Base-by-base conservation (phyloP, 2,113 vertebrate species). In the Rhynchomys soricoides region DNA sequence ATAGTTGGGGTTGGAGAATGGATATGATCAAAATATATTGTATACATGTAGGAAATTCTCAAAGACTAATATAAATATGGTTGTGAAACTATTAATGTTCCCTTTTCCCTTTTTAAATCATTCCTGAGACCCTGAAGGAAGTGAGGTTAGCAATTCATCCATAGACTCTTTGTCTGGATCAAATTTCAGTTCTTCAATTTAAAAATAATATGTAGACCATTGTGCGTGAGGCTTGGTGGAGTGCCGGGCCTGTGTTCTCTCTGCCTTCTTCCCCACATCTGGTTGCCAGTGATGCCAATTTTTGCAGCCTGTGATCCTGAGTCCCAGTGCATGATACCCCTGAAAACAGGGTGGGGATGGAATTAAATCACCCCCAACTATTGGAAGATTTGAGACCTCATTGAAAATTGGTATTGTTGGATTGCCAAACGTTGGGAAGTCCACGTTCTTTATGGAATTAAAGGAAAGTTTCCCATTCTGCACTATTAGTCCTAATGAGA, bases 391-490 rank as follows among this genome's bases (percentile, higher is more conserved):
- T 97, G 99, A 99, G 97, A 99, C 99, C 64, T 99, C 99, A 21
- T 98, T 99, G 98, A 99, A 99, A 98, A 99, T 99, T 97, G 99
- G 99, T 97, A 99, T 99, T 97, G 99, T 99, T 89, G 99, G 99
- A 98, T 98, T 99, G 97, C 99, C 99, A 31, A 99, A 99, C 98
- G 99, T 34, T 98, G 99, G 99, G 99, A 99, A 99, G 98, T 99
- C 99, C 12, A 99, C 99, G 0, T 99, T 99, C 99, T 99, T 99
- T 98, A 99, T 99, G 89, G 99, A 99, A 88, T 98, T 99, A 98
- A 99, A 99, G 59, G 99, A 99, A 98, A 99, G 99, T 94, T 99
- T 99, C 97, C 99, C 99, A 82, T 99, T 99, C 99, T 99, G 99
- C 98, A 99, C 99, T 97, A 99, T 99, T 98, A 99, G 99, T 98